Conservation (phyloP, 2,797 vertebrate genomes). For the Lithobates pipiens region DNA sequence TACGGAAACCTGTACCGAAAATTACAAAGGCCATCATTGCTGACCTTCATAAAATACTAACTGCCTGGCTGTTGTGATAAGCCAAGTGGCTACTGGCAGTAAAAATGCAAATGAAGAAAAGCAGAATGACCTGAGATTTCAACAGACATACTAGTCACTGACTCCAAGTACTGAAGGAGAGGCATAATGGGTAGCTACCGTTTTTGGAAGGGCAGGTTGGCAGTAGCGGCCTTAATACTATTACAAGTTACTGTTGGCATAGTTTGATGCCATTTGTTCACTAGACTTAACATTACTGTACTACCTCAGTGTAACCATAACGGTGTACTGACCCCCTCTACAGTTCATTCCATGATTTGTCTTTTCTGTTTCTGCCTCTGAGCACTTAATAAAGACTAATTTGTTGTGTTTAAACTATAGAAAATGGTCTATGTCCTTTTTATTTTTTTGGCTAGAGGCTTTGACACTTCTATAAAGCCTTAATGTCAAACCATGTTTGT, state of each 20-base stretch:
- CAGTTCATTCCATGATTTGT: background rate
- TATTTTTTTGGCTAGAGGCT: too few relatives aligned
- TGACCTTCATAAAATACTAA: too few relatives aligned
- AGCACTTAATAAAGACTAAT: conserved; percentile 12
- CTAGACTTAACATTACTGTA: background rate
- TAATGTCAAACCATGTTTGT: too few relatives aligned
- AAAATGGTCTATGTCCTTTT: too few relatives aligned
- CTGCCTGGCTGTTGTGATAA: background rate
- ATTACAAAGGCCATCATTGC: background rate
- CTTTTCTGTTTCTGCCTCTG: background rate
- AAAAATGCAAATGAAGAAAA: too few relatives aligned
- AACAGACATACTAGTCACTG: too few relatives aligned
- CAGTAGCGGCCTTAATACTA: background rate
- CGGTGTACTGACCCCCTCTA: background rate
- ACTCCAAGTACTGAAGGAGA: background rate
- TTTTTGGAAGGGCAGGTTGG: background rate
- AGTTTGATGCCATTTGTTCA: background rate
- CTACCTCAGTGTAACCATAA: conserved; percentile 22
- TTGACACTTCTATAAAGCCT: too few relatives aligned
- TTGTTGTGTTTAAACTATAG: background rate
- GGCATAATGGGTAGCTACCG: background rate
- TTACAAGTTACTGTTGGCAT: background rate
- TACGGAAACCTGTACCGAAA: too few relatives aligned
- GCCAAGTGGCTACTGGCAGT: background rate
- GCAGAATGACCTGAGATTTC: too few relatives aligned